Percentiles rank a stretch among this genome's conserved stretches.
Evolutionary conservation across 2,113 vertebrate genomes (phyloP).

Genomic region (Caranx ignobilis): DNA sequence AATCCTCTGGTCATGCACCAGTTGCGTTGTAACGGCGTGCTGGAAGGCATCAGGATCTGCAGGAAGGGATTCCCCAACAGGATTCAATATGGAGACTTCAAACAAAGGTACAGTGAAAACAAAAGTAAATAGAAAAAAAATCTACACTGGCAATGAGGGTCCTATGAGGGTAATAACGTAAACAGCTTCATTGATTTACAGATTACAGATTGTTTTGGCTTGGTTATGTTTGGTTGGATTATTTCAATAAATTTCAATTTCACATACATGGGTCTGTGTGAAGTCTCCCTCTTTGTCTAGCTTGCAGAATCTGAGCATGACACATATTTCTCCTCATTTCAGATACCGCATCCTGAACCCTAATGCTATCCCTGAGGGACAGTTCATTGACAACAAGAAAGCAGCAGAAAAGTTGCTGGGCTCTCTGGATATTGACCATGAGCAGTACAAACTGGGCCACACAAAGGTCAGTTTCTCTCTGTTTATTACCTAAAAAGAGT

Average conservation of each 20-base stretch:
- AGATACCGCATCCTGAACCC: constrained; percentile 70
- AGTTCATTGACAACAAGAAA: constrained; percentile 71
- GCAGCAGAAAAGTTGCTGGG: constrained; percentile 62
- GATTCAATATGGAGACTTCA: constrained; percentile 89
- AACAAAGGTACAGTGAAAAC: constrained; percentile 72
- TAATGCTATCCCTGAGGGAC: constrained; percentile 60
- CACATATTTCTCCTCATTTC: not conserved
- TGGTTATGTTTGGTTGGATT: too few relatives aligned
- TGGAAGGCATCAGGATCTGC: constrained; percentile 94
- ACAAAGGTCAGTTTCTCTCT: constrained; percentile 44
- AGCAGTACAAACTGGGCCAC: constrained; percentile 65
- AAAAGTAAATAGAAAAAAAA: too few relatives aligned
- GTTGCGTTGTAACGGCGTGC: constrained; percentile 94
- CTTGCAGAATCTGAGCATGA: too few relatives aligned
- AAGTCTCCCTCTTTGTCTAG: too few relatives aligned
- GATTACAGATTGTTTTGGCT: too few relatives aligned
- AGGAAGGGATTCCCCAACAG: constrained; percentile 92
- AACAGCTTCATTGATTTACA: too few relatives aligned
- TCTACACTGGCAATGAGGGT: too few relatives aligned
- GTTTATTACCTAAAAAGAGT: constrained; percentile 49
- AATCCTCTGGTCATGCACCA: constrained; percentile 96
- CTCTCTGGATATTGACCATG: constrained; percentile 63
- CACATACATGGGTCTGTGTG: too few relatives aligned
- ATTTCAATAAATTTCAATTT: too few relatives aligned
- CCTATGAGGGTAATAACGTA: too few relatives aligned